Evolutionary conservation across 2,888 invertebrate genomes (phyloP).

Genomic region (Diarsia dahlii): DNA sequence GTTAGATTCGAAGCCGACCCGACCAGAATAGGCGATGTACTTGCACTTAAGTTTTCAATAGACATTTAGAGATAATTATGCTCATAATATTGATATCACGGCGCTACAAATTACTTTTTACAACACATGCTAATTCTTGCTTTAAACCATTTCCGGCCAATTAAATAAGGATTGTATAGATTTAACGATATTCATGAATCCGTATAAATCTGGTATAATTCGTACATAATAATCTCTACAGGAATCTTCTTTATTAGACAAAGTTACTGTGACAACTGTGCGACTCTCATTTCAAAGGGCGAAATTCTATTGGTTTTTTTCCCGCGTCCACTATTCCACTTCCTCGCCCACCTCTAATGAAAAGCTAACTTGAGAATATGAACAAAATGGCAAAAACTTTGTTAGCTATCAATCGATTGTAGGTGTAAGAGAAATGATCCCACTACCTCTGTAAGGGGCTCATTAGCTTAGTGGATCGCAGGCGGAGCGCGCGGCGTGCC

Average conservation of each 20-base stretch:
- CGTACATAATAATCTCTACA: neutral
- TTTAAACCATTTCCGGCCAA: too few relatives aligned
- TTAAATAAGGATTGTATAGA: neutral
- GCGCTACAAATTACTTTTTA: too few relatives aligned
- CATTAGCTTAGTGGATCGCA: conserved; percentile 75
- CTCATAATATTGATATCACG: too few relatives aligned
- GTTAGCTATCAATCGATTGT: conserved; percentile 59
- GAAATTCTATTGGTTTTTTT: neutral
- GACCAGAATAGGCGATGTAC: too few relatives aligned
- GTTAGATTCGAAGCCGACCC: too few relatives aligned
- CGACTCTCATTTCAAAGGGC: neutral
- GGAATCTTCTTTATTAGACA: neutral
- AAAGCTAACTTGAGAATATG: neutral
- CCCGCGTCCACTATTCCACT: neutral
- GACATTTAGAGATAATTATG: too few relatives aligned
- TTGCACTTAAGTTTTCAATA: too few relatives aligned
- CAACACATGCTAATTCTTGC: too few relatives aligned
- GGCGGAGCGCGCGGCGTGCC: conserved; percentile 54
- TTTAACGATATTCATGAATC: neutral
- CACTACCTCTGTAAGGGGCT: conserved; percentile 71
- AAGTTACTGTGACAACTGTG: neutral
- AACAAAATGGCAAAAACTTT: conserved; percentile 46
- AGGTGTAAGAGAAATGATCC: conserved; percentile 68
- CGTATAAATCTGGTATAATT: neutral
- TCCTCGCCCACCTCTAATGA: neutral